A percentile compares a stretch with the other conserved stretches of the same genome.
These are phyloP conservation scores for Corynorhinus townsendii DNA, from an alignment of 2,113 vertebrate species.

Conservation along the genomic window DNA sequence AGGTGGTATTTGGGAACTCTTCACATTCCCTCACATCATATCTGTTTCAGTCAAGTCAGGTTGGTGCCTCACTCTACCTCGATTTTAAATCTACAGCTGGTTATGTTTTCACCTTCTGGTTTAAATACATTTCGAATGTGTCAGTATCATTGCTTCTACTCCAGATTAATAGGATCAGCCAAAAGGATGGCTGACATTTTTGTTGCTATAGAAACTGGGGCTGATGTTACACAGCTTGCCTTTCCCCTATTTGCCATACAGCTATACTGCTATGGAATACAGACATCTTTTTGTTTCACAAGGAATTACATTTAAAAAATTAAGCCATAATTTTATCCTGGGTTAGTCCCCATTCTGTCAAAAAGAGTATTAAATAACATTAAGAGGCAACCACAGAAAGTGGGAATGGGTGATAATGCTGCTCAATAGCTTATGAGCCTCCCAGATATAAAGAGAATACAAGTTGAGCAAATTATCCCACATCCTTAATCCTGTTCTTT, in stretches of 20 bases:
- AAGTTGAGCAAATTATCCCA: conserved; percentile 72
- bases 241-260: conserved; percentile 80
- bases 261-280: conserved; percentile 79
- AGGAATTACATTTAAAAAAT: conserved; percentile 83
- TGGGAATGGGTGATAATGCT: conserved; percentile 75
- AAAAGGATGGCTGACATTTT: conserved; percentile 90
- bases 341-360: conserved; percentile 73
- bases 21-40: neutral
- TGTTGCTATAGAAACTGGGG: conserved; percentile 88
- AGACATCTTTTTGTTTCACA: conserved; percentile 82
- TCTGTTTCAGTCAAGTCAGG: conserved; percentile 52
- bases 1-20: conserved; percentile 21
- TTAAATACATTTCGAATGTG: conserved; percentile 82
- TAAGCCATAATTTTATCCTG: conserved; percentile 80
- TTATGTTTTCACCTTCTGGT: conserved; percentile 80
- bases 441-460: conserved; percentile 64
- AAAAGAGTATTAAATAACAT: conserved; percentile 79
- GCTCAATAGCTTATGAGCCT: conserved; percentile 62
- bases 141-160: conserved; percentile 81
- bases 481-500: conserved; percentile 63
- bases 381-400: conserved; percentile 76
- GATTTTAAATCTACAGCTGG: conserved; percentile 72
- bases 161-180: conserved; percentile 84
- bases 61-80: conserved; percentile 70
- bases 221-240: conserved; percentile 83